Evolutionary conservation across 2,797 vertebrate genomes (phyloP).

Genomic region (Acrossocheilus wenchowensis): DNA sequence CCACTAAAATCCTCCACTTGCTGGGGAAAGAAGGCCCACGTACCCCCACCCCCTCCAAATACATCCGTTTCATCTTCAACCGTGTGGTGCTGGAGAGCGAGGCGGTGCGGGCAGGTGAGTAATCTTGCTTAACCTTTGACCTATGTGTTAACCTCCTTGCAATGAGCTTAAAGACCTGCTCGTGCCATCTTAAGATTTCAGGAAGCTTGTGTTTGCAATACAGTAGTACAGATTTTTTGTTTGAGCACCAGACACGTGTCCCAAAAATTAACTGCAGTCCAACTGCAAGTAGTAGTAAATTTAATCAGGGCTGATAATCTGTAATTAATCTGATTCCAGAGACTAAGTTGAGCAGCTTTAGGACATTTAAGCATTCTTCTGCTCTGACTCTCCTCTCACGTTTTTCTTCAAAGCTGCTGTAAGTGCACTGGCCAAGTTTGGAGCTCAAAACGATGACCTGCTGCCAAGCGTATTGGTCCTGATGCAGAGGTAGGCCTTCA

Average conservation of each 20-base stretch:
- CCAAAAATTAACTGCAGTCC: not conserved
- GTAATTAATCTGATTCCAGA: not conserved
- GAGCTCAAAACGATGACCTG: slow-evolving; percentile 95
- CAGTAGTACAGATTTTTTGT: not conserved
- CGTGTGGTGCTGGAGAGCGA: slow-evolving; percentile 97
- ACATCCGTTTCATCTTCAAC: slow-evolving; percentile 99
- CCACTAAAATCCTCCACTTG: slow-evolving; percentile 96
- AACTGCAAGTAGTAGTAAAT: not conserved
- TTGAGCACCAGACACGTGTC: not conserved
- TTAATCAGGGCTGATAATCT: not conserved
- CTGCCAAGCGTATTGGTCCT: slow-evolving; percentile 95
- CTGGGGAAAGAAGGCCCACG: slow-evolving; percentile 94
- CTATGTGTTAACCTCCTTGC: not conserved
- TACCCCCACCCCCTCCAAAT: slow-evolving; percentile 93
- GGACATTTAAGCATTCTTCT: not conserved
- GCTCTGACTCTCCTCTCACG: not conserved
- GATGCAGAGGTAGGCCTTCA: slow-evolving; percentile 87
- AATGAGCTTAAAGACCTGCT: not conserved
- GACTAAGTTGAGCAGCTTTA: not conserved
- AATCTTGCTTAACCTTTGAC: not conserved
- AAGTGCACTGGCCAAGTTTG: slow-evolving; percentile 95
- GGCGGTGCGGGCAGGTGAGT: slow-evolving; percentile 91
- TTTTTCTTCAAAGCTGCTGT: slow-evolving; percentile 85
- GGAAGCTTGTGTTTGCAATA: not conserved
- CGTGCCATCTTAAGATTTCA: not conserved